Evolutionary conservation across 1,140 invertebrate species (phyloP).

Genomic region (Phortica variegata): DNA sequence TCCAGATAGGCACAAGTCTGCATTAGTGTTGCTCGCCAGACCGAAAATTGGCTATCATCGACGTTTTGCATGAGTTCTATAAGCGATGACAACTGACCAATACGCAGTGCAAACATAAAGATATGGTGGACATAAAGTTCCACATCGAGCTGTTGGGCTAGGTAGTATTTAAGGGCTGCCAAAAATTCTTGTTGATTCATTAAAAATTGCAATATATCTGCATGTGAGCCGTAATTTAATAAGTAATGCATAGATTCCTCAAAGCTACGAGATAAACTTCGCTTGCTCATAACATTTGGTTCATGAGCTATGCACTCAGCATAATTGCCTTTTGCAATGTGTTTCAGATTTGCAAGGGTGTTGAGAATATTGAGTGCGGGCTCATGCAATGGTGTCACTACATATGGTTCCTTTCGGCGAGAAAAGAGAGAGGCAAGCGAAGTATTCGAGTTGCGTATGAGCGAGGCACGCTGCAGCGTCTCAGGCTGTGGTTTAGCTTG

Average conservation of each 20-base stretch:
- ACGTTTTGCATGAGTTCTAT: constrained; percentile 61
- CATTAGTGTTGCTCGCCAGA: constrained; percentile 70
- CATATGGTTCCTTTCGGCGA: constrained; percentile 52
- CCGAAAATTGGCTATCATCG: constrained; percentile 63
- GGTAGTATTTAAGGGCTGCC: constrained; percentile 65
- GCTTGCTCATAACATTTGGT: constrained; percentile 25
- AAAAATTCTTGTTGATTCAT: constrained; percentile 65
- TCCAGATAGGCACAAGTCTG: constrained; percentile 69
- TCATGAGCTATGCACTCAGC: constrained; percentile 56
- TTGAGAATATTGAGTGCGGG: constrained; percentile 64
- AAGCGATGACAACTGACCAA: constrained; percentile 63
- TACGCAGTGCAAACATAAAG: constrained; percentile 67
- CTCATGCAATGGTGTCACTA: constrained; percentile 58
- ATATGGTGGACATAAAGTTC: constrained; percentile 72
- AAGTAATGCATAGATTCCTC: constrained; percentile 75
- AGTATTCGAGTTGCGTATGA: constrained; percentile 45
- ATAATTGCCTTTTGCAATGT: constrained; percentile 61
- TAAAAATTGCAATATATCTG: constrained; percentile 70
- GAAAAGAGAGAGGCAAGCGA: constrained; percentile 41
- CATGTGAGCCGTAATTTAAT: constrained; percentile 68
- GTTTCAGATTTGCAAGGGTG: constrained; percentile 60
- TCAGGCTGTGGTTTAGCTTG: constrained; percentile 54
- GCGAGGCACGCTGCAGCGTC: constrained; percentile 36
- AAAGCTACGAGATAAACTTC: constrained; percentile 61
- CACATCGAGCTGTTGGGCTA: constrained; percentile 65